Evolutionary conservation across 2,113 vertebrate species (phyloP).

Genomic region (Indri indri): DNA sequence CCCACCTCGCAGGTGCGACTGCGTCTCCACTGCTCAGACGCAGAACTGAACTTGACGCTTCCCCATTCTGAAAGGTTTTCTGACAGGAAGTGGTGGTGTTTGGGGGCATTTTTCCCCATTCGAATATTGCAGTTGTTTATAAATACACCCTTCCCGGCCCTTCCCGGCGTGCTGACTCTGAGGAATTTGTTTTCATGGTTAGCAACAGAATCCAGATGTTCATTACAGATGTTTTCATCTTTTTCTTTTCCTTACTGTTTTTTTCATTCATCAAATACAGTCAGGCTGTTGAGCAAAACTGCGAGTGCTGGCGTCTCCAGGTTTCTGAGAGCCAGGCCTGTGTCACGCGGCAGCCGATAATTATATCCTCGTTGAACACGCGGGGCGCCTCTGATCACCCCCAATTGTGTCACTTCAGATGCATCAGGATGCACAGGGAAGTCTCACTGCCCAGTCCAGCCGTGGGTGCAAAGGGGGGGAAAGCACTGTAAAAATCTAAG

Average conservation of each 20-base stretch:
- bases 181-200: neutral
- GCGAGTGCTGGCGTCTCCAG: neutral
- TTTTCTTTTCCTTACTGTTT: neutral
- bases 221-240: constrained; percentile 14
- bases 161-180: neutral
- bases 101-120: neutral
- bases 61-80: neutral
- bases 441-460: neutral
- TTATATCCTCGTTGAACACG: neutral
- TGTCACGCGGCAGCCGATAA: fast-evolving
- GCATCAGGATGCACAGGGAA: fast-evolving
- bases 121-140: neutral
- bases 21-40: neutral
- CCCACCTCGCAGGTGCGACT: neutral
- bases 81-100: neutral
- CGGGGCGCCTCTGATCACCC: neutral
- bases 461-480: too few relatives aligned
- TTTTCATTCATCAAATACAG: neutral
- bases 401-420: neutral
- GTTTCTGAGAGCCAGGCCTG: neutral
- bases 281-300: neutral
- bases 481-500: too few relatives aligned
- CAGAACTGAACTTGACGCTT: neutral
- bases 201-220: neutral
- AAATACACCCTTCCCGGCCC: neutral